These are phyloP conservation scores for Drosophila simulans DNA, from an alignment of 1,140 invertebrate species.

Conservation along the genomic window DNA sequence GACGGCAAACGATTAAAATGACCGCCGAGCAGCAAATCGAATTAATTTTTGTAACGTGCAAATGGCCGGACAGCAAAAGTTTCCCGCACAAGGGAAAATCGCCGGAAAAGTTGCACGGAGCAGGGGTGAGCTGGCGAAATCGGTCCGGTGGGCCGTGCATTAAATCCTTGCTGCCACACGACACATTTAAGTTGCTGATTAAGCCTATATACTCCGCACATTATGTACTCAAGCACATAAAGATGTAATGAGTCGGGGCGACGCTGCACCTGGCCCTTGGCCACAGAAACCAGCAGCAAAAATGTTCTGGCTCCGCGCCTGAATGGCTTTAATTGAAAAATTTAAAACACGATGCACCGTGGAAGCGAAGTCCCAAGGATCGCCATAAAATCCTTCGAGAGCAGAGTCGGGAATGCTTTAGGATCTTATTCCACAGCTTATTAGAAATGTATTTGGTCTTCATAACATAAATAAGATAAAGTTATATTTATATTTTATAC, in stretches of 20 bases:
- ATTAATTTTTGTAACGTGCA: constrained; percentile 84
- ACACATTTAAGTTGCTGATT: constrained; percentile 83
- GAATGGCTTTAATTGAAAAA: constrained; percentile 74
- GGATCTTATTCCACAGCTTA: too few species aligned
- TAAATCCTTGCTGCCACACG: constrained; percentile 78
- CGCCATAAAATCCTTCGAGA: not conserved
- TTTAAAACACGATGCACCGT: not conserved
- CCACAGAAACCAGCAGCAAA: constrained; percentile 34
- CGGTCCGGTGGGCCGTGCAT: constrained; percentile 27
- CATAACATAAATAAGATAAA: too few species aligned
- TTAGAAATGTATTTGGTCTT: too few species aligned
- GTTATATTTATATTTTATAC: too few species aligned
- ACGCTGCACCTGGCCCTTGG: constrained; percentile 40
- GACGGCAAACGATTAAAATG: constrained; percentile 74
- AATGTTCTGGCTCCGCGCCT: constrained; percentile 24
- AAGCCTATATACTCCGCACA: constrained; percentile 65
- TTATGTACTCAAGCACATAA: constrained; percentile 78
- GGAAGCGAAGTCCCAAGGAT: not conserved
- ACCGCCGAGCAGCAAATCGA: constrained; percentile 83
- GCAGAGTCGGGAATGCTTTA: too few species aligned
- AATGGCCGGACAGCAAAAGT: constrained; percentile 66
- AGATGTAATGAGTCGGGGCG: constrained; percentile 70
- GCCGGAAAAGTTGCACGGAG: constrained; percentile 3
- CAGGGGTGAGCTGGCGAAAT: not conserved
- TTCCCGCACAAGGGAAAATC: constrained; percentile 25